Evolutionary conservation across 2,888 invertebrate species (phyloP).

Genomic region (Drosophila subquinaria): DNA sequence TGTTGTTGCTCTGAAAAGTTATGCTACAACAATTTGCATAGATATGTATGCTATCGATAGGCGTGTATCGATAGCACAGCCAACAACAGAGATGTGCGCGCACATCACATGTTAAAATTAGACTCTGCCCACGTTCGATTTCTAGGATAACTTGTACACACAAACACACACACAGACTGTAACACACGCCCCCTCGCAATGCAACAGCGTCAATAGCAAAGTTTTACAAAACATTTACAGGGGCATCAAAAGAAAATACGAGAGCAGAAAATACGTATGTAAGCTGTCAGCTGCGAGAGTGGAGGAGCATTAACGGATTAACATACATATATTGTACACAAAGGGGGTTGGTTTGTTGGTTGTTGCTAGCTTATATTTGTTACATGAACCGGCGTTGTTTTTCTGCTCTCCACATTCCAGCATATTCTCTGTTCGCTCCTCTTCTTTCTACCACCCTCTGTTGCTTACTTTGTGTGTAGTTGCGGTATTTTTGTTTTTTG

Average conservation of each 20-base stretch:
- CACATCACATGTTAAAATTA: slow-evolving; percentile 68
- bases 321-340: no score
- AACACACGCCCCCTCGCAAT: slow-evolving; percentile 39
- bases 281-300: slow-evolving; percentile 30
- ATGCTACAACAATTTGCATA: slow-evolving; percentile 33
- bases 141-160: slow-evolving; percentile 62
- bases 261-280: slow-evolving; percentile 3
- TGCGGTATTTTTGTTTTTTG: slow-evolving; percentile 18
- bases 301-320: slow-evolving; percentile 20
- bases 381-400: slow-evolving; percentile 49
- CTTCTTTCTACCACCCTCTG: slow-evolving; percentile 49
- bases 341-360: slow-evolving; percentile 26
- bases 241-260: slow-evolving; percentile 14
- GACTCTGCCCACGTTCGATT: slow-evolving; percentile 51
- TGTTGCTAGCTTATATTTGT: slow-evolving; percentile 35
- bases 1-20: slow-evolving; percentile 12
- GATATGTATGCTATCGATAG: slow-evolving; percentile 38
- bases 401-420: slow-evolving; percentile 64
- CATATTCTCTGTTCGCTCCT: slow-evolving; percentile 44
- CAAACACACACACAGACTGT: slow-evolving; percentile 16
- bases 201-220: slow-evolving; percentile 51
- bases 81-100: slow-evolving; percentile 35
- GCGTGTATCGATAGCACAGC: slow-evolving; percentile 39
- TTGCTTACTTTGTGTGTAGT: slow-evolving; percentile 42
- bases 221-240: slow-evolving; percentile 23